These are phyloP conservation scores for Okamejei kenojei DNA, from an alignment of 2,797 vertebrate species.

Conservation along the genomic window DNA sequence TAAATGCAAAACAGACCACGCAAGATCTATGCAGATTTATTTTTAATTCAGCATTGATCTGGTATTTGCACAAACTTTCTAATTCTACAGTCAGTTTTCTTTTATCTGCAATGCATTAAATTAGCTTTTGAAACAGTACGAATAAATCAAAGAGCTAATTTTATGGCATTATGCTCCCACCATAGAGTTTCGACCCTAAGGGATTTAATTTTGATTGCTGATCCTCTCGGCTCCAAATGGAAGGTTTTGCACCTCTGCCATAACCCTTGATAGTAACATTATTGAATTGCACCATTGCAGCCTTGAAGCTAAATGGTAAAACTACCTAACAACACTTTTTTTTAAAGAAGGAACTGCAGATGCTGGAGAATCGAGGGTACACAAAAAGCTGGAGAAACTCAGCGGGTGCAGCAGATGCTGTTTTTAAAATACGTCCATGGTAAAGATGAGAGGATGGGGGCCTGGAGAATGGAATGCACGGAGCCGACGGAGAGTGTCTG, in stretches of 20 bases:
- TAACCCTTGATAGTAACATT: not conserved
- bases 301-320: not conserved
- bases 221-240: not conserved
- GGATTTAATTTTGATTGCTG: not conserved
- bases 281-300: not conserved
- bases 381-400: too few species aligned
- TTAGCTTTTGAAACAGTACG: not conserved
- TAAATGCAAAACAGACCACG: not conserved
- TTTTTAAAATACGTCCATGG: too few species aligned
- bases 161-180: not conserved
- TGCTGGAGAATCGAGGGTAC: too few species aligned
- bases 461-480: too few species aligned
- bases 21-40: not conserved
- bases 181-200: not conserved
- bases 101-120: not conserved
- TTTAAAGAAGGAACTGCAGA: too few species aligned
- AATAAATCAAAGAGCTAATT: not conserved
- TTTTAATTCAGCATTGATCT: not conserved
- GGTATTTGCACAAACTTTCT: too few species aligned
- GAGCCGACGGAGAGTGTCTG: too few species aligned
- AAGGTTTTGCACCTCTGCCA: not conserved
- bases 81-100: not conserved
- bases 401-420: too few species aligned
- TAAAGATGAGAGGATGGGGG: too few species aligned
- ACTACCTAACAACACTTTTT: not conserved